Evolutionary conservation across 2,888 invertebrate genomes (phyloP).

Genomic region (Papilio gigon): DNA sequence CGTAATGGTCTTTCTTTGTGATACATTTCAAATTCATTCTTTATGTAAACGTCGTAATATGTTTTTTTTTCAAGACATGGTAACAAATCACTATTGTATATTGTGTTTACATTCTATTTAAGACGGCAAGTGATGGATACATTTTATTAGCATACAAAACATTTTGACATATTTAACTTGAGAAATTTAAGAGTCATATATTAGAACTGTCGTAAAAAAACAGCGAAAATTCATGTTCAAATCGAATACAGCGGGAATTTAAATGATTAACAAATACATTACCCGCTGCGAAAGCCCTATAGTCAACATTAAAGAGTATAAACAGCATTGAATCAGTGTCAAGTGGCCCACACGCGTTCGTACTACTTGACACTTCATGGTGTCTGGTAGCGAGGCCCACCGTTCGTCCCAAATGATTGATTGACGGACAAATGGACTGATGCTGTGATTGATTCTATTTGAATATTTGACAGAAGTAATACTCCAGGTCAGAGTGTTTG

Average conservation of each 20-base stretch:
- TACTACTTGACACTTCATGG: slow-evolving; percentile 38
- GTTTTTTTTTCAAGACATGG: background rate
- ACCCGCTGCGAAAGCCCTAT: slow-evolving; percentile 21
- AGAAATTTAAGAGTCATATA: background rate
- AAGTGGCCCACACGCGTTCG: slow-evolving; percentile 44
- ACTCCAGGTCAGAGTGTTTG: slow-evolving; percentile 39
- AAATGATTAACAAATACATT: slow-evolving; percentile 21
- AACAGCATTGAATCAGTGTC: slow-evolving; percentile 43
- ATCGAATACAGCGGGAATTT: slow-evolving; percentile 1
- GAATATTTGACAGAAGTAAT: slow-evolving; percentile 47
- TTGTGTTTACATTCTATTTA: background rate
- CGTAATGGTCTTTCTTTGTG: background rate
- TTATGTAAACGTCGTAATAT: background rate
- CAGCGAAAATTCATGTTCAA: background rate
- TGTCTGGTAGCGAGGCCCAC: slow-evolving; percentile 40
- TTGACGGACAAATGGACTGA: slow-evolving; percentile 57
- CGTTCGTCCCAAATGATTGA: slow-evolving; percentile 48
- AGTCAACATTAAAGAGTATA: slow-evolving; percentile 33
- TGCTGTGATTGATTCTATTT: slow-evolving; percentile 51
- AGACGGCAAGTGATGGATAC: background rate
- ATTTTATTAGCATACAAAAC: background rate
- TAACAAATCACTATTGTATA: slow-evolving; percentile 12
- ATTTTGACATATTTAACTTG: background rate
- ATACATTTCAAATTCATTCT: background rate
- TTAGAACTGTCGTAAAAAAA: background rate